Evolutionary conservation across 2,888 invertebrate species (phyloP).

Genomic region (Lithophane semibrunnea): DNA sequence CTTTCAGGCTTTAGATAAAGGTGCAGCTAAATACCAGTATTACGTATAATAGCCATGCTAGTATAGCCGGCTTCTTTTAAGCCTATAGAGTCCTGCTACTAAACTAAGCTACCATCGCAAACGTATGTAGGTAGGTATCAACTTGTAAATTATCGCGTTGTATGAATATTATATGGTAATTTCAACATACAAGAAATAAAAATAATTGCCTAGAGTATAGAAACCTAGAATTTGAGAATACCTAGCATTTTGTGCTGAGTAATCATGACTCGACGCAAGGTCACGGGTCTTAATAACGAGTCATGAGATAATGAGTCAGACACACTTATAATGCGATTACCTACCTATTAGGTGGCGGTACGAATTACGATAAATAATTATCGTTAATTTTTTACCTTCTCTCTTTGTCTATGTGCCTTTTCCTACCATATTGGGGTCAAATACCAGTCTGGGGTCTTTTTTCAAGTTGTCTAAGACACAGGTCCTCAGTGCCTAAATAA

Average conservation of each 20-base stretch:
- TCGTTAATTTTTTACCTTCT: neutral
- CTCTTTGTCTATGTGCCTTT: neutral
- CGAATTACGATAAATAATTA: constrained; percentile 3
- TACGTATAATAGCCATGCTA: neutral
- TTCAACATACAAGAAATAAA: neutral
- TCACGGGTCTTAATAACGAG: constrained; percentile 26
- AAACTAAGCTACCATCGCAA: neutral
- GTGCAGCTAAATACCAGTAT: constrained; percentile 1
- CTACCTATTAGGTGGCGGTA: neutral
- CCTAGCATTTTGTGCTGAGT: constrained; percentile 27
- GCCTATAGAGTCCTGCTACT: neutral
- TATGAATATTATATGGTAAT: neutral
- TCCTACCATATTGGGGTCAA: neutral
- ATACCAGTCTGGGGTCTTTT: neutral
- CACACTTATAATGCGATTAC: constrained; percentile 28
- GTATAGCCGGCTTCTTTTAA: neutral
- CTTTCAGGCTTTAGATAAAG: neutral
- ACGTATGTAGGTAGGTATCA: neutral
- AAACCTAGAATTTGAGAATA: constrained; percentile 2
- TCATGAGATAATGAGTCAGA: constrained; percentile 41
- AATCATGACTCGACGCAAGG: constrained; percentile 38
- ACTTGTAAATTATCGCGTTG: neutral
- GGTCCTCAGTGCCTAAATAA: too few relatives aligned
- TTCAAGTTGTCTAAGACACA: too few relatives aligned
- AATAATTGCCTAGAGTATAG: constrained; percentile 1